Evolutionary conservation across 2,113 vertebrate genomes (phyloP), one percentile per base, ranked within the genome.

Genomic region (Myiagra hebetior): DNA sequence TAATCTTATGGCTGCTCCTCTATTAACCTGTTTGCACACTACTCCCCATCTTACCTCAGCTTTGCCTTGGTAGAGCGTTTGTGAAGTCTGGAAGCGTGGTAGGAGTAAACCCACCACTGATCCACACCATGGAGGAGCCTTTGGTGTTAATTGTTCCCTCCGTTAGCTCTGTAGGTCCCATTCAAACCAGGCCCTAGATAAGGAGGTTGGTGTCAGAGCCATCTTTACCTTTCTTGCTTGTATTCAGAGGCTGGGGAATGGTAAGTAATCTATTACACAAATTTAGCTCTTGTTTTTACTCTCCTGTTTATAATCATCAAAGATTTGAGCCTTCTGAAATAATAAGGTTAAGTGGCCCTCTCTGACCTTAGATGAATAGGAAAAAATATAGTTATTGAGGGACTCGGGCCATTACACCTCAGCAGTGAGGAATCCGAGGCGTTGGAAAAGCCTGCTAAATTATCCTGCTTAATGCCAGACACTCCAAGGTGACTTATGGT

Each of bases 291-390:
- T 16, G 17, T 47, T 89, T 88, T 93, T 56, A 46, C 62, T 87
- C 75, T 84, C 88, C 82, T 92, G 76, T 92, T 96, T 92, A 31
- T 93, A 89, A 91, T 94, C 86, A 91, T 81, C 56, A 87, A 47
- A 75, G 60, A 37, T 92, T 92, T 93, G 44, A 83, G 15, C 50
- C 53, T 85, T 91, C 79, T 90, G 88, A 91, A 96, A 78, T 92
- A 94, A 94, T 94, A 88, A 96, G 95, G 88, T 95, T 87, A 94
- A 96, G 85, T 84, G 79, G 44, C 21, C 62, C 31, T 81, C 73
- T 84, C 64, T 87, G 93, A 93, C 88, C 95, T 94, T 53, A 72
- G 73, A 26, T 96, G 90, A 85, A 52, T 28, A 68, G 52, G 56
- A 90, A 57, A 63, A 97, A 87, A 96, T 96, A 93, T 47, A 57